Evolutionary conservation across 2,113 vertebrate species (phyloP).

Genomic region (Phyllostomus hastatus): DNA sequence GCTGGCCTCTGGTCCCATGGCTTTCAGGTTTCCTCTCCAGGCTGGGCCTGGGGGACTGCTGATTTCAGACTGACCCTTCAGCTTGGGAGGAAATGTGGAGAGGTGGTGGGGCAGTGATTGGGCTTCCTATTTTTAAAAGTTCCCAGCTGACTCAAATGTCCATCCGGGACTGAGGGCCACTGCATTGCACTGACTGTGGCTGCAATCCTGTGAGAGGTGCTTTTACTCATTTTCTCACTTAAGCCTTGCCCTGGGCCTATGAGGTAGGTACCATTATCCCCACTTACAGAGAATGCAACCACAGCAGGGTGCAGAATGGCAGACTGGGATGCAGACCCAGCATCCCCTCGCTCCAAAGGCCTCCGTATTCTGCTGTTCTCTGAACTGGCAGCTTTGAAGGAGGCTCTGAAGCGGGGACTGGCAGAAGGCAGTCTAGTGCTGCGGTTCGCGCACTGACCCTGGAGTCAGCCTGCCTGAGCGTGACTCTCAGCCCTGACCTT

Average conservation of each 20-base stretch:
- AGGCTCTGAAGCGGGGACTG: background rate
- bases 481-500: background rate
- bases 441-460: rapidly evolving
- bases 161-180: background rate
- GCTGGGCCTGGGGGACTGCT: background rate
- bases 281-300: background rate
- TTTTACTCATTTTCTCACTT: background rate
- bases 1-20: background rate
- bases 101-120: background rate
- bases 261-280: background rate
- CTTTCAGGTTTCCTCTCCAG: background rate
- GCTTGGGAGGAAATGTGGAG: background rate
- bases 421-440: background rate
- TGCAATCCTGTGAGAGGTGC: background rate
- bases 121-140: background rate
- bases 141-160: background rate
- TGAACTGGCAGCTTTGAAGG: background rate
- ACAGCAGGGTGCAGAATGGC: rapidly evolving
- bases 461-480: background rate
- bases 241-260: background rate
- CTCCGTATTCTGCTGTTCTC: background rate
- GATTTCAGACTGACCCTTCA: background rate
- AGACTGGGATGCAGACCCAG: background rate
- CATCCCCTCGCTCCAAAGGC: background rate
- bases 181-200: background rate